A percentile compares a stretch with the other conserved stretches of the same genome.
Evolutionary conservation across 2,797 vertebrate species (phyloP).

Genomic region (Borostomias antarcticus): DNA sequence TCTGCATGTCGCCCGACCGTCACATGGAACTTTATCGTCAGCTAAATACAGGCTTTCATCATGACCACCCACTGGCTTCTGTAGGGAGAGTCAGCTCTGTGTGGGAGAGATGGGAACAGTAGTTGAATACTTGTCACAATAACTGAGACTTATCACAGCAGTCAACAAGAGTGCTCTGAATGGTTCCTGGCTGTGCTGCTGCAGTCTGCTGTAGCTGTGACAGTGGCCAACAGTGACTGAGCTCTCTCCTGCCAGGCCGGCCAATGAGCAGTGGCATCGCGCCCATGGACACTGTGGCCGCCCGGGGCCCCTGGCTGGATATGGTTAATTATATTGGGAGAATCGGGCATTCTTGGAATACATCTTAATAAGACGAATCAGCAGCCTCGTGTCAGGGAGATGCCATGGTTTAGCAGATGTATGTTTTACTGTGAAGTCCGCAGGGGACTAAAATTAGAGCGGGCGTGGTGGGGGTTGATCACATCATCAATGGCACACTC

Average conservation of each 20-base stretch:
- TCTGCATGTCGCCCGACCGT: constrained; percentile 18
- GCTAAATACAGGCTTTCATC: constrained; percentile 20
- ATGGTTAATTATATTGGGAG: not conserved
- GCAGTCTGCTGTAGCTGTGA: constrained; percentile 14
- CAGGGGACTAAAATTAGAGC: constrained; percentile 48
- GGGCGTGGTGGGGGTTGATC: constrained; percentile 57
- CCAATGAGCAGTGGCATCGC: constrained; percentile 32
- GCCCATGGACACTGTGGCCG: constrained; percentile 32
- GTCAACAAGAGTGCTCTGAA: constrained; percentile 46
- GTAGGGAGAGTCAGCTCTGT: constrained; percentile 18
- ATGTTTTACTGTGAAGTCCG: constrained; percentile 57
- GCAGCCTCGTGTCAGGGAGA: constrained; percentile 30
- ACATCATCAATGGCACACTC: constrained; percentile 36
- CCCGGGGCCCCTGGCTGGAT: not conserved
- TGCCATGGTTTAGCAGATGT: constrained; percentile 23
- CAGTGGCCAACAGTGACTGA: constrained; percentile 27
- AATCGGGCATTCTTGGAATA: not conserved
- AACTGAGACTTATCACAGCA: constrained; percentile 43
- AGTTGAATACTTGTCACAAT: constrained; percentile 48
- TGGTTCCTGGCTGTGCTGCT: constrained; percentile 39
- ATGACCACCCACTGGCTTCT: constrained; percentile 14
- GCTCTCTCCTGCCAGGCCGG: constrained; percentile 29
- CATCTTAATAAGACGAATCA: not conserved
- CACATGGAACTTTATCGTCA: constrained; percentile 23
- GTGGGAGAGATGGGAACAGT: constrained; percentile 28